Evolutionary conservation across 2,113 vertebrate genomes (phyloP).

Genomic region (Benitochromis conjunctus): DNA sequence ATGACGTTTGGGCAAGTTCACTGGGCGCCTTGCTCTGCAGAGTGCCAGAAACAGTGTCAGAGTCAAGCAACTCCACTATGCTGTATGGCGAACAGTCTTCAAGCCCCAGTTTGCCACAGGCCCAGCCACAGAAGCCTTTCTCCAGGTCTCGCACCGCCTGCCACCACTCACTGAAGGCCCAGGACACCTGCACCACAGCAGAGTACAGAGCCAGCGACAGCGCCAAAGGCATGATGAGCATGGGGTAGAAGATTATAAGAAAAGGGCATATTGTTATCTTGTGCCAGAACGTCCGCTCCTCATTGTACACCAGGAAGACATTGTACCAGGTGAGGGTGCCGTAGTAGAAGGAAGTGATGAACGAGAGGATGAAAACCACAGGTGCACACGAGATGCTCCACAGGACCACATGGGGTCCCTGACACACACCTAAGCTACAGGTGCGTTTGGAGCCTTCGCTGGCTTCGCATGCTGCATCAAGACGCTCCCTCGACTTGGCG

Average conservation of each 20-base stretch:
- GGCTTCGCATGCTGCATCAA: constrained; percentile 75
- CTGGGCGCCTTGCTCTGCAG: constrained; percentile 83
- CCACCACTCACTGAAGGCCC: constrained; percentile 96
- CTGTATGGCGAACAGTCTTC: constrained; percentile 98
- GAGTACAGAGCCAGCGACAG: constrained; percentile 88
- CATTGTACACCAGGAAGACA: constrained; percentile 97
- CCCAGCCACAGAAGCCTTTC: constrained; percentile 98
- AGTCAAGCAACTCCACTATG: constrained; percentile 93
- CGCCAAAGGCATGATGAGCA: constrained; percentile 91
- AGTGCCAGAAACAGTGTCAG: constrained; percentile 86
- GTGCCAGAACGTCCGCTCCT: constrained; percentile 99
- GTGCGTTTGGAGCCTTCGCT: constrained; percentile 65
- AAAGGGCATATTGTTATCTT: constrained; percentile 95
- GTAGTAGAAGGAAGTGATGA: constrained; percentile 96
- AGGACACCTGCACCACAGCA: constrained; percentile 89
- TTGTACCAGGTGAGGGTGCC: constrained; percentile 99
- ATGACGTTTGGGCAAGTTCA: constrained; percentile 85
- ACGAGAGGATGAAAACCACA: constrained; percentile 88
- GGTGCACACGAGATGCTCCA: constrained; percentile 96
- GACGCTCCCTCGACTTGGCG: constrained; percentile 83
- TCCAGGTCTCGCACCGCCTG: constrained; percentile 88
- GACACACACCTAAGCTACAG: constrained; percentile 80
- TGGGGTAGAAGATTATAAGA: constrained; percentile 93
- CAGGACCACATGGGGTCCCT: constrained; percentile 88
- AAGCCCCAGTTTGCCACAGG: constrained; percentile 91